A percentile compares a stretch with the other conserved stretches of the same genome.
Evolutionary conservation across 2,888 invertebrate genomes (phyloP).

Genomic region (Brachyopa scutellaris): DNA sequence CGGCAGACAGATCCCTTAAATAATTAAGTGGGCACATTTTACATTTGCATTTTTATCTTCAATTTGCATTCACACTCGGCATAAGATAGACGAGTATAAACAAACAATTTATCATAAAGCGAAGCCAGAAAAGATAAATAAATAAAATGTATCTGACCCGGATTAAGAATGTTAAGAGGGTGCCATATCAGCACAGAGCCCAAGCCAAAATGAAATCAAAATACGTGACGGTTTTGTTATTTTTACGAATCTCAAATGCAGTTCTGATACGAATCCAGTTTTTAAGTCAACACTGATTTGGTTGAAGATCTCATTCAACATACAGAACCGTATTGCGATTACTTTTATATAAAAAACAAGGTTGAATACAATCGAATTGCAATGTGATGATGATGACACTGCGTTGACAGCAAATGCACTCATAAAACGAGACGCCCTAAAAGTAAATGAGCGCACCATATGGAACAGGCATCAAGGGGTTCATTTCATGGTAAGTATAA

Average conservation of each 20-base stretch:
- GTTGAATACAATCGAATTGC: too few species aligned
- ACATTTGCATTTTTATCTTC: not conserved
- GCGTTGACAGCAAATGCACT: too few species aligned
- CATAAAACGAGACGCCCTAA: too few species aligned
- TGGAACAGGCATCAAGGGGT: too few species aligned
- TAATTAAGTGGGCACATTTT: not conserved
- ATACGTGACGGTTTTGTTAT: slow-evolving; percentile 17
- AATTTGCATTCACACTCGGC: not conserved
- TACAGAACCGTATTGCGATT: too few species aligned
- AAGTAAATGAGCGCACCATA: too few species aligned
- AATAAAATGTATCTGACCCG: slow-evolving; percentile 21
- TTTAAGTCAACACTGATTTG: slow-evolving; percentile 17
- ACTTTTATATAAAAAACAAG: too few species aligned
- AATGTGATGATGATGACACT: too few species aligned
- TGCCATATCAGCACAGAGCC: not conserved
- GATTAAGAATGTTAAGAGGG: not conserved
- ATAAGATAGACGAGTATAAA: not conserved
- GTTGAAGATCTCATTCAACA: too few species aligned
- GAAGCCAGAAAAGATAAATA: slow-evolving; percentile 16
- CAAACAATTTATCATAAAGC: not conserved
- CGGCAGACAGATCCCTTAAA: not conserved
- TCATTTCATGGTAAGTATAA: too few species aligned
- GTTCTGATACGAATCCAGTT: slow-evolving; percentile 13
- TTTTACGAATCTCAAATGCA: slow-evolving; percentile 15
- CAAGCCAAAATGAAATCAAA: slow-evolving; percentile 23